Evolutionary conservation across 2,113 vertebrate species (phyloP), one percentile per base, ranked within the genome.

Genomic region (Talpa occidentalis): DNA sequence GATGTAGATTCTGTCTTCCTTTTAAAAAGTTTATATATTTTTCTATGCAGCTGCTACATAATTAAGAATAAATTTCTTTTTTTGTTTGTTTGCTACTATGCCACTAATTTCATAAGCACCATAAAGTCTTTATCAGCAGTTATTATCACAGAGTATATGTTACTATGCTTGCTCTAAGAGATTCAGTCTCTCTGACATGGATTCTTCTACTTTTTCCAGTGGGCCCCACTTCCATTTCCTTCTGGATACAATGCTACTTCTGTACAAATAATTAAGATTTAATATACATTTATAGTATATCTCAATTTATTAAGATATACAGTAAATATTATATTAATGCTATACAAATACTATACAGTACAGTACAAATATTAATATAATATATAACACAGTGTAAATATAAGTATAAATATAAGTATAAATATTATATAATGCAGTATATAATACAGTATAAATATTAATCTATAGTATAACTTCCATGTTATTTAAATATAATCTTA

Each of bases 401-500:
- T n/a, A n/a, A n/a, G n/a, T n/a, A n/a, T n/a, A n/a, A n/a, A n/a
- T n/a, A n/a, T n/a, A n/a, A n/a, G n/a, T n/a, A n/a, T 49, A 49
- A 49, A 49, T 49, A 49, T 44, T 49, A 49, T 49, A 44, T 44
- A 49, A 49, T 49, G 12, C 47, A 49, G 8, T 49, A 49, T 49
- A 8, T 11, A 8, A 8, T 49, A 49, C 12, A 49, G 8, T 49
- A 49, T 12, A 49, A n/a, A 49, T 49, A 49, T 49, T 49, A 49
- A 49, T 12, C 12, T 49, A 49, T 49, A 49, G 47, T 49, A 10
- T 44, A 87, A 5, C 49, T 52, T 11, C 49, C 10, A 52, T 54
- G 24, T 76, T 88, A 77, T 88, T 90, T 67, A 56, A 94, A 88
- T 69, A 42, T 79, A 92, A 76, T 77, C 10, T 62, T 52, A 62